Evolutionary conservation across 2,113 vertebrate species (phyloP), one percentile per base, ranked within the genome.

Genomic region (Bolborhynchus lineola): DNA sequence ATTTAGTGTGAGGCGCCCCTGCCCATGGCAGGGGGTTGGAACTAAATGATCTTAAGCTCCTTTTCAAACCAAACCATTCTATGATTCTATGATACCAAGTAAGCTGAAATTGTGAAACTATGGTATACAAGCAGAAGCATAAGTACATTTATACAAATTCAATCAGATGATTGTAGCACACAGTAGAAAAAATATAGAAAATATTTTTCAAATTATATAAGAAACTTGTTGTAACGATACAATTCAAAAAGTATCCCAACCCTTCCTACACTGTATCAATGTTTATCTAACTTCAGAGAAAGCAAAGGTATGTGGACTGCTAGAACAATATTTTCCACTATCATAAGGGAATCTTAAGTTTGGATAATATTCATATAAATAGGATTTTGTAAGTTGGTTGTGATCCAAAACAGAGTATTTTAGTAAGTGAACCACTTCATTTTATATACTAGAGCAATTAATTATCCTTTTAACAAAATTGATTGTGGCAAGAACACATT

Each of bases 391-490:
- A 95, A 86, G 64, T 86, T 85, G 82, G 60, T 95, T 90, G 68
- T 37, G 71, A 81, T 89, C 94, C 90, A 96, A 95, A 94, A 46
- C 10, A 80, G 23, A 90, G 24, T 39, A 55, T 75, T 71, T 95
- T 80, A 86, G 74, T 81, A 94, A 92, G 60, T 68, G 55, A 88
- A 84, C 42, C 82, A 67, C 89, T 94, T 89, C 65, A 82, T 49
- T 94, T 93, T 75, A 60, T 41, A 21, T 67, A 62, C 2, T 75
- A 81, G 5, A 89, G 59, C 69, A 89, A 94, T 82, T 90, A 82
- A 86, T 96, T 89, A 93, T 82, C 47, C 46, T 53, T 97, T 94
- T 90, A 71, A 71, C 44, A 92, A 93, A 94, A 95, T 4, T 75
- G 74, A 81, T 83, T 39, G 76, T 92, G 93, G 69, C 46, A 91